Evolutionary conservation across 2,888 invertebrate species (phyloP), one percentile per base, ranked within the genome.

Genomic region (Caenorhabditis zanzibari): DNA sequence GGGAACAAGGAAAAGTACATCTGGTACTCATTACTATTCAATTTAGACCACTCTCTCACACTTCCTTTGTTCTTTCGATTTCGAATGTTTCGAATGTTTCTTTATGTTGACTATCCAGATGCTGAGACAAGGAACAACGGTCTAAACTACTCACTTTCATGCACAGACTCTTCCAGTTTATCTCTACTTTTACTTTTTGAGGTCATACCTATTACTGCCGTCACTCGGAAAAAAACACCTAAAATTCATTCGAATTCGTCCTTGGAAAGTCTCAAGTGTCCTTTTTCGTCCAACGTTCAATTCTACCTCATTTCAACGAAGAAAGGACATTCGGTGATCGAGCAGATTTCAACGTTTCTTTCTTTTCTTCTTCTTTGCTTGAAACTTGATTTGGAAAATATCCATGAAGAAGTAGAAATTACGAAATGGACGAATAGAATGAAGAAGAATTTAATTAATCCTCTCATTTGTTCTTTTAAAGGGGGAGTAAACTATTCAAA

Each of bases 251-350:
- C 38, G 64, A 66, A 66, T 71, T 72, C 44, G 79, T 35, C 79
- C 79, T 79, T 79, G 79, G 32, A 71, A 71, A 71, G 79, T 79
- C 71, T 32, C 71, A 79, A 79, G 66, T 56, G 54, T 38, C 69
- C n/a, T 26, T 56, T 54, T 64, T 35, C 35, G 10, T 35, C 44
- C 61, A 32, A 22, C 44, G 6, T 10, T 47, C 71, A 19, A 63
- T 79, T 71, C 71, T 79, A 79, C 79, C 79, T 79, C 79, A 79
- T 72, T 79, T 47, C 56, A 32, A 56, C 52, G 49, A 63, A 32
- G 47, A 77, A 72, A 56, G 79, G 71, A 32, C 69, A 58, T 44
- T 35, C 24, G 24, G 66, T 52, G 76, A 68, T 68, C 61, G 76
- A 59, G 68, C 44, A 56, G 68, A 59, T 63, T 58, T 35, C 44